Conservation (phyloP, 2,797 vertebrate genomes). For the Alauda arvensis region DNA sequence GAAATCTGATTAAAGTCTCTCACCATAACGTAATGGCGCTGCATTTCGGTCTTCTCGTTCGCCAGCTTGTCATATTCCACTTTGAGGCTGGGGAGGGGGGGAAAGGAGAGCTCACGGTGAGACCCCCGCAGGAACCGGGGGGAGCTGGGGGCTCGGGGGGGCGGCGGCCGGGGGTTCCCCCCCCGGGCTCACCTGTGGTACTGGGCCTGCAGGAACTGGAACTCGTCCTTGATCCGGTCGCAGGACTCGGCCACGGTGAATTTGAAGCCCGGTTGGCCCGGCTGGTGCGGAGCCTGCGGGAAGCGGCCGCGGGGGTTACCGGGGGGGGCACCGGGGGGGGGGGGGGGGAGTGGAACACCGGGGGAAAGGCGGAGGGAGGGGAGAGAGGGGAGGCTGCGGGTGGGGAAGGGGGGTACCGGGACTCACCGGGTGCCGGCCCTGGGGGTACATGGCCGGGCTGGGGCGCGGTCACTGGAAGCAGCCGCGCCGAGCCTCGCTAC, state of each 20-base stretch:
- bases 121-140: not conserved
- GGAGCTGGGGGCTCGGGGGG: not conserved
- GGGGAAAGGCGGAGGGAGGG: too few species aligned
- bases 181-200: slow-evolving; percentile 87
- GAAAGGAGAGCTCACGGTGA: not conserved
- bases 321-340: not conserved
- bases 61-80: slow-evolving; percentile 96
- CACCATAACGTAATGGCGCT: slow-evolving; percentile 96
- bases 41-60: slow-evolving; percentile 96
- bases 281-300: slow-evolving; percentile 89
- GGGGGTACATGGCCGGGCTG: slow-evolving; percentile 87
- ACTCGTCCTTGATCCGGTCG: slow-evolving; percentile 94
- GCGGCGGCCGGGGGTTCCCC: too few species aligned
- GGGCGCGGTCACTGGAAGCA: slow-evolving; percentile 2
- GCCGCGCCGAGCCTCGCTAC: not conserved
- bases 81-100: slow-evolving; percentile 80
- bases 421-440: slow-evolving; percentile 95
- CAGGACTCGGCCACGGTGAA: slow-evolving; percentile 95
- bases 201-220: slow-evolving; percentile 95
- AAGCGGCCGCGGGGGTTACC: not conserved
- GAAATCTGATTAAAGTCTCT: slow-evolving; percentile 66
- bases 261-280: slow-evolving; percentile 93
- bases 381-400: too few species aligned
- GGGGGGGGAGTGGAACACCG: not conserved
- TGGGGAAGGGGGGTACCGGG: not conserved